Evolutionary conservation across 2,888 invertebrate genomes (phyloP).

Genomic region (Dynastes grantii): DNA sequence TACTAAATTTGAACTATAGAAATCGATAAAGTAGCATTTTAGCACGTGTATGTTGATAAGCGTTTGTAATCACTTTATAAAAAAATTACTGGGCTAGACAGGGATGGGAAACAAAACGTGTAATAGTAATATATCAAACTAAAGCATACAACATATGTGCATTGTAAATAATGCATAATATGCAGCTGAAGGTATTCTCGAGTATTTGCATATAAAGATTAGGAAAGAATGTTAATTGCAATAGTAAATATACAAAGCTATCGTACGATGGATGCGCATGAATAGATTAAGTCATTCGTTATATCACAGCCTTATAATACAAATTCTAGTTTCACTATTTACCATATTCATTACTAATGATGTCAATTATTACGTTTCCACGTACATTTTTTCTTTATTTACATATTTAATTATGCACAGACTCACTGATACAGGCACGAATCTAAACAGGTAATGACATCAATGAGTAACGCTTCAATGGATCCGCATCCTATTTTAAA

Average conservation of each 20-base stretch:
- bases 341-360: neutral
- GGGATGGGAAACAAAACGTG: neutral
- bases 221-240: too few species aligned
- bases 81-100: neutral
- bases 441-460: slow-evolving; percentile 25
- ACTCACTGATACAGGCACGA: neutral
- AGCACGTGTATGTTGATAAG: slow-evolving; percentile 10
- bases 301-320: neutral
- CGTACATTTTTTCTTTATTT: slow-evolving; percentile 2
- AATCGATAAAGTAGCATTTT: neutral
- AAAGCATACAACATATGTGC: neutral
- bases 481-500: slow-evolving; percentile 9
- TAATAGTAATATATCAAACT: slow-evolving; percentile 10
- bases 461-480: slow-evolving; percentile 21
- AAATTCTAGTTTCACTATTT: neutral
- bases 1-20: slow-evolving; percentile 1
- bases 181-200: too few species aligned
- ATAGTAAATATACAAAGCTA: too few species aligned
- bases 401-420: neutral
- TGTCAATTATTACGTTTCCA: slow-evolving; percentile 6
- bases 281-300: neutral
- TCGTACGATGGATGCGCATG: too few species aligned
- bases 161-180: neutral
- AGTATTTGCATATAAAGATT: too few species aligned
- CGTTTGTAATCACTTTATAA: neutral